These are phyloP conservation scores for Alosa alosa DNA, from an alignment of 2,113 vertebrate genomes.

Conservation along the genomic window DNA sequence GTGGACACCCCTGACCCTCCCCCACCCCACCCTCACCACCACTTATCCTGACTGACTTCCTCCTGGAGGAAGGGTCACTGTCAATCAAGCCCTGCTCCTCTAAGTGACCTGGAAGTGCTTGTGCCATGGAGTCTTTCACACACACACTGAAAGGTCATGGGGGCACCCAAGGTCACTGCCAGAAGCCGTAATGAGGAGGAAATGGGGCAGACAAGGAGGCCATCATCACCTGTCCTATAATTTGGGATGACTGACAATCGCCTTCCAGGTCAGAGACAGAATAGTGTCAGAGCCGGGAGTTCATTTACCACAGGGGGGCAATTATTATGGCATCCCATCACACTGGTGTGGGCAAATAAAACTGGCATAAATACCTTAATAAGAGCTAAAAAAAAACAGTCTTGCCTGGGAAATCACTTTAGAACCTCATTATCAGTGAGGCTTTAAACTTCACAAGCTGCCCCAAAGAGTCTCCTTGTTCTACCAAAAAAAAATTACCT, in stretches of 20 bases:
- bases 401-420: not conserved
- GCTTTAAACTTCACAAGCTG: constrained; percentile 14
- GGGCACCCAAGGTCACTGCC: not conserved
- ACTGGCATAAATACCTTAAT: not conserved
- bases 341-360: not conserved
- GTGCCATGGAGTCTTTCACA: constrained; percentile 36
- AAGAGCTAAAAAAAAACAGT: constrained; percentile 7
- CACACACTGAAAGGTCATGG: not conserved
- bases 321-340: not conserved
- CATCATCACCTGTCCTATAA: constrained; percentile 2
- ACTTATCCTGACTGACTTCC: constrained; percentile 13
- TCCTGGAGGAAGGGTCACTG: constrained; percentile 23
- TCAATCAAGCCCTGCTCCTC: constrained; percentile 35
- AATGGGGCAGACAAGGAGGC: not conserved
- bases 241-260: constrained; percentile 1
- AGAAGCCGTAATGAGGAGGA: not conserved
- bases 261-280: constrained; percentile 14
- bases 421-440: not conserved
- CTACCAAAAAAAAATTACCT: not conserved
- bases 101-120: constrained; percentile 37
- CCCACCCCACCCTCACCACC: not conserved
- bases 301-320: not conserved
- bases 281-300: not conserved
- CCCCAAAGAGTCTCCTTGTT: not conserved
- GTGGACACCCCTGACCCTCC: constrained; percentile 15